These are phyloP conservation scores for Odontomachus brunneus DNA, from an alignment of 1,140 invertebrate genomes.

Conservation along the genomic window DNA sequence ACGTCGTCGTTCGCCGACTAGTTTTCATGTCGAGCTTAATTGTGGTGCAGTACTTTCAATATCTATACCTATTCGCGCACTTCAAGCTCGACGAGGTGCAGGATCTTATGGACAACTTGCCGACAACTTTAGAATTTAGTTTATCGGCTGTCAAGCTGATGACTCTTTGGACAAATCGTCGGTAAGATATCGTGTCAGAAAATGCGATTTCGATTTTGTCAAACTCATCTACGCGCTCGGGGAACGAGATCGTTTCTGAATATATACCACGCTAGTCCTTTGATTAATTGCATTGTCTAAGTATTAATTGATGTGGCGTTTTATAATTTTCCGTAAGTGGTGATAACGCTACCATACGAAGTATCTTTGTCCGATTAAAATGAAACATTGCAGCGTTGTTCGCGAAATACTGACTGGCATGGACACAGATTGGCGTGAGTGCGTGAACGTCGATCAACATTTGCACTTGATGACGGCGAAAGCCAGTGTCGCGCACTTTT, in stretches of 20 bases:
- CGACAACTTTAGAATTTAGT: background rate
- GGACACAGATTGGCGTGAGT: slow-evolving; percentile 28
- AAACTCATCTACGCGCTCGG: background rate
- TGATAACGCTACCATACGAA: background rate
- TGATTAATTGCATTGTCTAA: background rate
- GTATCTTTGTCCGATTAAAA: background rate
- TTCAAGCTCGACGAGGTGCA: background rate
- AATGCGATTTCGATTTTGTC: background rate
- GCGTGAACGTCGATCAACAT: slow-evolving; percentile 7
- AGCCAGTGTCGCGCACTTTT: slow-evolving; percentile 12
- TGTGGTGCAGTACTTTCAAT: slow-evolving; percentile 32
- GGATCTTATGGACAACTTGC: slow-evolving; percentile 29
- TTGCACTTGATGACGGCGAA: slow-evolving; percentile 22
- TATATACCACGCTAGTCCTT: no score
- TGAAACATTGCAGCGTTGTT: slow-evolving; percentile 12
- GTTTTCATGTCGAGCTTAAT: background rate
- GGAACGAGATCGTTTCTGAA: background rate
- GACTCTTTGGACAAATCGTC: slow-evolving; percentile 23
- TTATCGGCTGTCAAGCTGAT: slow-evolving; percentile 26
- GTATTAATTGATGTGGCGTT: background rate
- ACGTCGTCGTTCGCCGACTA: background rate
- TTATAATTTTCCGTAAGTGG: background rate
- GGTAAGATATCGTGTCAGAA: slow-evolving; percentile 10
- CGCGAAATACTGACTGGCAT: background rate
- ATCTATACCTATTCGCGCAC: slow-evolving; percentile 20